phyloP scores from a whole-genome alignment of 2,797 vertebrate genomes.

The Falco berigora region DNA sequence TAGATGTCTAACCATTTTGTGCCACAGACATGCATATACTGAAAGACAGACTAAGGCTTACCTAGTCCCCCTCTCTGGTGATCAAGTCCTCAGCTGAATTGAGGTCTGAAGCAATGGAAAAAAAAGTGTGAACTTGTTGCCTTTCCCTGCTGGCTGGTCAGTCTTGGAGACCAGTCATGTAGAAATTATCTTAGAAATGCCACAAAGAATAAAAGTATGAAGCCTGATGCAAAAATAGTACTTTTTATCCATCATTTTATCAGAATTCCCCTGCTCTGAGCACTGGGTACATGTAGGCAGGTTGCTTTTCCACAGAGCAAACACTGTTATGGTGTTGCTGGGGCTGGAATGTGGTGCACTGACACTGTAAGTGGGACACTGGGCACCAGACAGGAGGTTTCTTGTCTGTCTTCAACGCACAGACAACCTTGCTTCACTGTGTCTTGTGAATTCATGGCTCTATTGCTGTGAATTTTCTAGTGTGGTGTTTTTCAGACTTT shows the following conservation, averaged over 20 bases:
- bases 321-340: neutral
- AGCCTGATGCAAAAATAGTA: neutral
- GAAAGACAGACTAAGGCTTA: neutral
- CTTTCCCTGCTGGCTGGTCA: neutral
- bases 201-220: neutral
- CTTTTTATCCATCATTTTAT: neutral
- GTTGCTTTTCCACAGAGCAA: neutral
- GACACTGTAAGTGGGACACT: neutral
- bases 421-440: neutral
- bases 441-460: neutral
- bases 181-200: neutral
- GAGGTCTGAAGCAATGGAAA: neutral
- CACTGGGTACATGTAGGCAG: neutral
- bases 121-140: neutral
- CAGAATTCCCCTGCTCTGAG: neutral
- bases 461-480: neutral
- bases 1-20: neutral
- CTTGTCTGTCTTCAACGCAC: rapidly evolving
- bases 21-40: neutral
- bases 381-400: neutral
- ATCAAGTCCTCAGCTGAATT: neutral
- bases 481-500: neutral
- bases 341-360: neutral
- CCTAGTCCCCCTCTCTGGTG: neutral
- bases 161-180: neutral